Percentiles rank a stretch among this genome's conserved stretches.
phyloP scores from a whole-genome alignment of 2,797 vertebrate species.

The Macropodus opercularis region DNA sequence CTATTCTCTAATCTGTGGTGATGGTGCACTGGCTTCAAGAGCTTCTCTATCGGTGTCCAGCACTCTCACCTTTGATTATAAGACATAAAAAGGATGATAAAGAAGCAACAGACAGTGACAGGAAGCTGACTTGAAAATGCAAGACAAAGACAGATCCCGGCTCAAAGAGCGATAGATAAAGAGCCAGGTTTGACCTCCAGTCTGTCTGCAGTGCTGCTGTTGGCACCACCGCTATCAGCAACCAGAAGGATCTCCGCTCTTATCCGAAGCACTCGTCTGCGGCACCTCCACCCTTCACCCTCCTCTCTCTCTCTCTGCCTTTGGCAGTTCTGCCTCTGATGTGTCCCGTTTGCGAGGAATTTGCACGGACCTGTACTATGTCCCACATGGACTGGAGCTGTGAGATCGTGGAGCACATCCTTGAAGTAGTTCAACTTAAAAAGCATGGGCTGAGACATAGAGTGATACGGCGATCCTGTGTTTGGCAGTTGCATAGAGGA shows the following conservation, averaged over 20 bases:
- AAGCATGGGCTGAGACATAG: slow-evolving; percentile 28
- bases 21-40: slow-evolving; percentile 23
- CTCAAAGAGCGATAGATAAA: slow-evolving; percentile 49
- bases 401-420: slow-evolving; percentile 32
- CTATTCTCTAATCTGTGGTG: no score
- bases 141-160: slow-evolving; percentile 32
- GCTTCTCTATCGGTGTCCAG: not conserved
- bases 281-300: slow-evolving; percentile 58
- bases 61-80: slow-evolving; percentile 22
- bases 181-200: slow-evolving; percentile 62
- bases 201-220: slow-evolving; percentile 68
- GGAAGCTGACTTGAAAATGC: not conserved
- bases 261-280: slow-evolving; percentile 68
- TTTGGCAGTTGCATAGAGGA: slow-evolving; percentile 1
- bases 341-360: slow-evolving; percentile 61
- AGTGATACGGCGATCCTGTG: slow-evolving; percentile 3
- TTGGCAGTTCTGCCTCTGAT: slow-evolving; percentile 68
- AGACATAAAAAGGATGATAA: slow-evolving; percentile 14
- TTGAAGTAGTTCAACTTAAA: slow-evolving; percentile 56
- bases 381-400: slow-evolving; percentile 56
- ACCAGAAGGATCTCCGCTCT: slow-evolving; percentile 73
- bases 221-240: slow-evolving; percentile 79
- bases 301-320: slow-evolving; percentile 19
- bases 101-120: not conserved
- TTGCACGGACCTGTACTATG: slow-evolving; percentile 63